Evolutionary conservation across 2,113 vertebrate species (phyloP), one percentile per base, ranked within the genome.

Genomic region (Tretioscincus oriximinensis): DNA sequence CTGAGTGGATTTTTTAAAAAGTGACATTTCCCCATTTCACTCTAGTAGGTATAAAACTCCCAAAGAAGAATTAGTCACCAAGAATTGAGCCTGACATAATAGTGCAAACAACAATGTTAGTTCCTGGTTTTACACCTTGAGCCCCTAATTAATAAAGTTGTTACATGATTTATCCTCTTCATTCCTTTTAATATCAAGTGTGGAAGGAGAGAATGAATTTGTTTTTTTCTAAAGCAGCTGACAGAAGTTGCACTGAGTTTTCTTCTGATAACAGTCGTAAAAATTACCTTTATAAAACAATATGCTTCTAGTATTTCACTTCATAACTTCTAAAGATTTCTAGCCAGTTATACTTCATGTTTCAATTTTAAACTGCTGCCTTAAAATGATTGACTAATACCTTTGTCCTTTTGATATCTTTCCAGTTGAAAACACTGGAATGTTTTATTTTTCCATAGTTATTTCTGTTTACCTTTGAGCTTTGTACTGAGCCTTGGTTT

Each of bases 401-500:
- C 54, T 18, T 18, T 58, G 54, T 58, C 16, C 54, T 58, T 58
- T 58, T 58, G 14, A 58, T 18, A 58, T 4, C 54, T 58, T 58
- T 58, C 49, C 49, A 58, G 54, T 58, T 18, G 54, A 81, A 60
- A 65, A 64, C 18, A n/a, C 78, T 83, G 81, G 69, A 79, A 75
- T 75, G 68, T 69, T 81, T 72, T 83, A 58, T 67, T 61, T 71
- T 78, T 51, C 54, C 63, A 31, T 11, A 78, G 29, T 49, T 49
- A 63, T 81, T 81, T 83, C 82, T 68, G 73, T 21, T 78, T 81
- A 86, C 31, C 74, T 77, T 73, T 86, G 49, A 79, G 41, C 70
- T 77, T 66, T 60, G 58, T 81, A 75, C 82, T 77, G 81, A 86
- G 70, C 67, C 82, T 84, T 80, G 63, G 77, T 88, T 88, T 88